Evolutionary conservation across 1,140 invertebrate species (phyloP), one percentile per base, ranked within the genome.

Genomic region (Metopolophium dirhodum): DNA sequence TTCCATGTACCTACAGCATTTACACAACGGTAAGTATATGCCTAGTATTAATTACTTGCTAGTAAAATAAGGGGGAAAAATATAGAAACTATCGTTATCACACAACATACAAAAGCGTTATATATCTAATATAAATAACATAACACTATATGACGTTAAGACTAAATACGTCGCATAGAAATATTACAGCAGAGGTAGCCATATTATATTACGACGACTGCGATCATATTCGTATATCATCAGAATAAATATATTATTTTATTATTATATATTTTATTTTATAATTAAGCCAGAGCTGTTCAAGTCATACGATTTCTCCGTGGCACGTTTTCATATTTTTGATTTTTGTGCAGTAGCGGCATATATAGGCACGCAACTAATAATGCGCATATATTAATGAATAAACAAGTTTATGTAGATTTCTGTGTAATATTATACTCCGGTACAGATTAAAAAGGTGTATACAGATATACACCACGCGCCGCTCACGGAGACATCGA

Each of bases 381-480:
- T 49, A 45, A 86, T n/a, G 47, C 85, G 47, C 49, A 88, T 88
- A 88, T 88, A 54, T 49, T 51, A 88, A 51, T n/a, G 9, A 88
- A 88, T 54, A 88, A 88, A 88, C 49, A 37, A 88, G 87, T 88
- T 88, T 88, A 37, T 54, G 47, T 49, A 51, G 87, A 88, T 51
- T 51, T n/a, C n/a, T 35, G 49, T 51, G 87, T 88, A 88, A 88
- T 49, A 88, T 30, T 88, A 88, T 88, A 88, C 87, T 35, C 49
- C n/a, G 49, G n/a, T 51, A 77, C 61, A 51, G 87, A 88, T 51
- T 88, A 51, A 88, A 88, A 54, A 35, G 6, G 47, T 35, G 45
- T 47, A 47, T 14, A 41, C 41, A 11, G 26, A 49, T 26, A 30
- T 18, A 49, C 26, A 41, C 35, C 82, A 49, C 87, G 49, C 7